Conservation (phyloP, 2,888 invertebrate species). For the Trichogramma dendrolimi region DNA sequence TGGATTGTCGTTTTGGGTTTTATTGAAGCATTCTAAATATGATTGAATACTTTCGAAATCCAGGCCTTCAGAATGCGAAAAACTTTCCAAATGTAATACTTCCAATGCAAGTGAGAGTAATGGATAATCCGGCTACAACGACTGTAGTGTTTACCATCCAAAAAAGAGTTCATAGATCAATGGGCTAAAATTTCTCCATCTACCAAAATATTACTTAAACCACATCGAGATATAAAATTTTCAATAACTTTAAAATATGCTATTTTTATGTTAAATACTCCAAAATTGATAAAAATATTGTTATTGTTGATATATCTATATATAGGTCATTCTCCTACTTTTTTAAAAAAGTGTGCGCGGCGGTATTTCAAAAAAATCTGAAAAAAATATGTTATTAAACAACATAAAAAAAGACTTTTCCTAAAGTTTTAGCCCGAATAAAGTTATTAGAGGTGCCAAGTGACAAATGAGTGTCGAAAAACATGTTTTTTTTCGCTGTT, state of each 20-base stretch:
- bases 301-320: too few species aligned
- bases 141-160: slow-evolving; percentile 32
- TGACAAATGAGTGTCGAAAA: too few species aligned
- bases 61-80: slow-evolving; percentile 24
- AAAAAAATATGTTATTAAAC: too few species aligned
- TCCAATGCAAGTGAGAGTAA: slow-evolving; percentile 15
- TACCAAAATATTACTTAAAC: slow-evolving; percentile 29
- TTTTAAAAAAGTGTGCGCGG: too few species aligned
- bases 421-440: too few species aligned
- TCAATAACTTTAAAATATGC: slow-evolving; percentile 39
- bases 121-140: slow-evolving; percentile 22
- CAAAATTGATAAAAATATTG: slow-evolving; percentile 30
- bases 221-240: slow-evolving; percentile 37
- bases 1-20: slow-evolving; percentile 12
- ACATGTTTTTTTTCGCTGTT: too few species aligned
- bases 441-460: too few species aligned
- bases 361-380: too few species aligned
- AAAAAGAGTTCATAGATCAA: slow-evolving; percentile 32
- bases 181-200: slow-evolving; percentile 29
- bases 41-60: too few species aligned
- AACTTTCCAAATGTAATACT: slow-evolving; percentile 34
- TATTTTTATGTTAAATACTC: slow-evolving; percentile 35
- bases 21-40: neutral
- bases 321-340: too few species aligned
- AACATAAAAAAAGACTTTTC: too few species aligned